Evolutionary conservation across 23 tunicate species (phyloP).

Genomic region (Diplosoma virens): DNA sequence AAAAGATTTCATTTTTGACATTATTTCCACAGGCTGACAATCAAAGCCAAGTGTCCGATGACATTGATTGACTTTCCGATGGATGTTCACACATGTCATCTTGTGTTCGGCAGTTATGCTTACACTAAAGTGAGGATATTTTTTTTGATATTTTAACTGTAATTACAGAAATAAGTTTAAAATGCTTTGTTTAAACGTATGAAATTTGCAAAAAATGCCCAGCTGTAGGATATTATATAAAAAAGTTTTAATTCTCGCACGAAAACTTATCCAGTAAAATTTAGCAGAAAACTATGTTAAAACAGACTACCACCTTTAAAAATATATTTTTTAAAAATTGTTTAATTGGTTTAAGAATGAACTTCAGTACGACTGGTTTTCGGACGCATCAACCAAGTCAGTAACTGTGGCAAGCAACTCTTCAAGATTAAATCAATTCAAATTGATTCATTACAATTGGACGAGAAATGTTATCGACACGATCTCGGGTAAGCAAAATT

Average conservation of each 20-base stretch:
- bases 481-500: conserved; percentile 32
- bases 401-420: conserved; percentile 64
- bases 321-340: too few relatives aligned
- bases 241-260: too few relatives aligned
- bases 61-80: conserved; percentile 79
- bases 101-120: conserved; percentile 78
- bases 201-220: too few relatives aligned
- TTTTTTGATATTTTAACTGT: too few relatives aligned
- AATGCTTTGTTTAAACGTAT: too few relatives aligned
- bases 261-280: too few relatives aligned
- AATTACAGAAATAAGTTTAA: too few relatives aligned
- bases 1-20: too few relatives aligned
- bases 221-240: too few relatives aligned
- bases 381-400: conserved; percentile 30
- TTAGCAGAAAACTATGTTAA: too few relatives aligned
- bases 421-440: conserved; percentile 80
- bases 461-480: conserved; percentile 24
- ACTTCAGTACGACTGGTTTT: conserved; percentile 57
- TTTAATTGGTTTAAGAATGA: conserved; percentile 42
- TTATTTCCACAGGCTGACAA: conserved; percentile 65
- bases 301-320: too few relatives aligned
- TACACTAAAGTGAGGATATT: conserved; percentile 66
- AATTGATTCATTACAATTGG: conserved; percentile 80
- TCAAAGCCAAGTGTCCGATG: conserved; percentile 90
- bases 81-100: conserved; percentile 88